Base-by-base conservation (phyloP, 2,113 vertebrate species). In the Apodemus sylvaticus region DNA sequence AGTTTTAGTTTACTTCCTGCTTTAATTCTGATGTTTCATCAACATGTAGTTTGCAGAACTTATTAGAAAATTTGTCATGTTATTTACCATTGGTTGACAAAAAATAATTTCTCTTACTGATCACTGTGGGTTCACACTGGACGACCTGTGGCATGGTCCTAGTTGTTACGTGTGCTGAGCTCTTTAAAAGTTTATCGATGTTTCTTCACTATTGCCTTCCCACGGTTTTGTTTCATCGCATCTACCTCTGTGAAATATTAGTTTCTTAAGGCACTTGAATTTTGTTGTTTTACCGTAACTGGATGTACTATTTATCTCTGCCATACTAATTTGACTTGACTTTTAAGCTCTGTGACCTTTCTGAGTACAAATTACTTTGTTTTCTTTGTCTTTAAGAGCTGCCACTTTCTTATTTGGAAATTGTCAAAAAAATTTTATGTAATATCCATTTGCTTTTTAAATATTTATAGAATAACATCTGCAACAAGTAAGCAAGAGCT, bases 351-450 rank as follows among this genome's bases (percentile, higher is more conserved):
- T 53, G 2, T 79, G 45, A 36, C 5, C 71, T 96, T 60, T 22
- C 71, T 62, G 0, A 78, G 39, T 91, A 82, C n/a, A 76, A 22
- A 94, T 94, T 85, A 22, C 42, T 95, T 89, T 89, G 31, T 96
- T 83, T 90, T 66, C 60, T 39, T 53, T 92, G 36, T 62, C n/a
- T 36, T 66, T 76, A 73, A 16, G n/a, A 94, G 6, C 60, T 39
- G 16, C 39, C 39, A 92, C 10, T 94, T 96, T 96, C 14, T 96
- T 86, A 58, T 29, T 94, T 5, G 9, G 73, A 97, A 94, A 94
- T 94, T 96, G 34, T 96, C 58, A 92, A 95, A 95, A 62, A 93
- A 93, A 95, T 81, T 93, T 93, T 94, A 88, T 90, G 36, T 95
- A 88, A 45, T 86, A 86, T 94, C 76, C 4, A 71, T 68, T 93